Evolutionary conservation across 2,888 invertebrate species (phyloP).

Genomic region (Macaria notata): DNA sequence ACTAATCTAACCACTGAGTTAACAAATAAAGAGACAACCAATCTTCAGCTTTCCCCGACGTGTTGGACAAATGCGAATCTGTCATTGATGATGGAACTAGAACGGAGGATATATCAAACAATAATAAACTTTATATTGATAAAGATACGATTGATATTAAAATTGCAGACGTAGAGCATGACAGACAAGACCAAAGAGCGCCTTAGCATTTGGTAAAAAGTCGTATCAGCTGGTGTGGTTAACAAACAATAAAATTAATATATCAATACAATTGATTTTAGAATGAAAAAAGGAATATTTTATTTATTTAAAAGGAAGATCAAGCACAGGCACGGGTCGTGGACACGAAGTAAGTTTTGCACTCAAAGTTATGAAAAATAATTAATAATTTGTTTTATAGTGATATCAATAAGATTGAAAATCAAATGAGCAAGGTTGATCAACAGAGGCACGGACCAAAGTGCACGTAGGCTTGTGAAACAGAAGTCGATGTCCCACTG

Average conservation of each 20-base stretch:
- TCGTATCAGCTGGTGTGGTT: constrained; percentile 16
- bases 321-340: too few relatives aligned
- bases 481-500: constrained; percentile 54
- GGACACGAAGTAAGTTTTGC: too few relatives aligned
- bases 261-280: too few relatives aligned
- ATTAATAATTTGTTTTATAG: constrained; percentile 42
- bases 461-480: constrained; percentile 56
- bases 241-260: too few relatives aligned
- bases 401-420: constrained; percentile 38
- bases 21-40: constrained; percentile 49
- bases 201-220: constrained; percentile 55
- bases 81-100: constrained; percentile 39
- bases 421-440: constrained; percentile 27
- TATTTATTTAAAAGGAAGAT: too few relatives aligned
- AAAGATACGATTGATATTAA: constrained; percentile 39
- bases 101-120: constrained; percentile 21
- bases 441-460: constrained; percentile 38
- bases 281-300: too few relatives aligned
- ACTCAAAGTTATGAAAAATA: constrained; percentile 2
- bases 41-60: constrained; percentile 65
- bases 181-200: constrained; percentile 43
- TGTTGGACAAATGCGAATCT: constrained; percentile 50
- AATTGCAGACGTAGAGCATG: constrained; percentile 26
- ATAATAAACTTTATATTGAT: constrained; percentile 42
- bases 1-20: constrained; percentile 57